Conservation (phyloP, 2,888 invertebrate genomes). For the Opisthograptis luteolata region DNA sequence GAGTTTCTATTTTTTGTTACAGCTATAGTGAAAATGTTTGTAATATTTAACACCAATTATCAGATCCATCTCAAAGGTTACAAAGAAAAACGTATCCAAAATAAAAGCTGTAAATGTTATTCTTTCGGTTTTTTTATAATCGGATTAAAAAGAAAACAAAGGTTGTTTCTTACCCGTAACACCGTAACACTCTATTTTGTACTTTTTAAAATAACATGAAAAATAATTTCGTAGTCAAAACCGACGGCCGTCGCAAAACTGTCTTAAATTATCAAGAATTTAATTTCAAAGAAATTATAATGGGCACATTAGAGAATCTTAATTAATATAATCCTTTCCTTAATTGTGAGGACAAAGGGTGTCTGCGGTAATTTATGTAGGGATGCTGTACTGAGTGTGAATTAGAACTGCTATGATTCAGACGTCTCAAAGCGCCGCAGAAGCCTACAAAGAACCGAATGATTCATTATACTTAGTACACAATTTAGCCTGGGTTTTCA, state of each 20-base stretch:
- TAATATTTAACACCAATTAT: too few relatives aligned
- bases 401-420: conserved; percentile 17
- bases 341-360: conserved; percentile 20
- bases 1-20: too few relatives aligned
- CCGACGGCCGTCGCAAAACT: background rate
- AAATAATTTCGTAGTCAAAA: too few relatives aligned
- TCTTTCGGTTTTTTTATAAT: too few relatives aligned
- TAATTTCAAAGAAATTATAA: conserved; percentile 7
- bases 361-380: conserved; percentile 21
- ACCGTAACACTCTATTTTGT: too few relatives aligned
- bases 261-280: background rate
- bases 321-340: conserved; percentile 18
- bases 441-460: conserved; percentile 24
- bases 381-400: conserved; percentile 16
- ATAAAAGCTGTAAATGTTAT: too few relatives aligned
- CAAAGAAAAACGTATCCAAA: too few relatives aligned
- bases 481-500: conserved; percentile 1
- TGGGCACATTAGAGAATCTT: conserved; percentile 7
- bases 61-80: too few relatives aligned
- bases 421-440: conserved; percentile 19
- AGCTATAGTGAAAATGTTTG: too few relatives aligned
- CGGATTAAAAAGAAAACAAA: too few relatives aligned
- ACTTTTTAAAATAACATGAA: too few relatives aligned
- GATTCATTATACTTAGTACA: conserved; percentile 25
- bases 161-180: too few relatives aligned